These are phyloP conservation scores for Orchesellides sinensis DNA, from an alignment of 2,888 invertebrate species.

Conservation along the genomic window DNA sequence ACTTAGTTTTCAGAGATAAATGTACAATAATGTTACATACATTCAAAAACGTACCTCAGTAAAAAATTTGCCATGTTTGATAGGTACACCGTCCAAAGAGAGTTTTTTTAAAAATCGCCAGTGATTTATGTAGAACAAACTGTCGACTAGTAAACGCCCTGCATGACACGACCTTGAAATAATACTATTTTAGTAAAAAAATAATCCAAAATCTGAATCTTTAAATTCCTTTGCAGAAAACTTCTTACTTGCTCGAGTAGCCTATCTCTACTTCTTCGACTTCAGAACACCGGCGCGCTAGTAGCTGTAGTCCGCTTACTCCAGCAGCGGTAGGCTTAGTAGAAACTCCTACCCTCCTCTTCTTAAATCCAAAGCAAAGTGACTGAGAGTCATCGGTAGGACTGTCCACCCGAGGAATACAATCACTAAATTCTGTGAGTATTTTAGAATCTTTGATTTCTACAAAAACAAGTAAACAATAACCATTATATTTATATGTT, in stretches of 20 bases:
- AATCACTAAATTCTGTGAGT: constrained; percentile 48
- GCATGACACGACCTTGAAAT: constrained; percentile 59
- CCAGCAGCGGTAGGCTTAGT: constrained; percentile 35
- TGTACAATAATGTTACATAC: background rate
- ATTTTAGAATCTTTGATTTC: constrained; percentile 65
- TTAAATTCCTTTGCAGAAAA: too few species aligned
- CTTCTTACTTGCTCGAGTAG: constrained; percentile 58
- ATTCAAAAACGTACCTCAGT: constrained; percentile 36
- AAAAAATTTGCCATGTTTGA: constrained; percentile 70
- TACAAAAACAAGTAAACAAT: constrained; percentile 38
- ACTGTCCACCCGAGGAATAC: constrained; percentile 1
- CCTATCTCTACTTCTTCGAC: constrained; percentile 71
- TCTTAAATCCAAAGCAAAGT: constrained; percentile 39
- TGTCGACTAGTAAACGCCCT: constrained; percentile 58
- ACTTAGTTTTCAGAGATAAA: too few species aligned
- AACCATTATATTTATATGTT: background rate
- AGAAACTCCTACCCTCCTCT: constrained; percentile 45
- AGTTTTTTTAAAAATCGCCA: constrained; percentile 67
- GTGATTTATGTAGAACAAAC: constrained; percentile 52
- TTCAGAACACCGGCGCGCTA: constrained; percentile 55
- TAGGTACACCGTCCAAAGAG: constrained; percentile 67
- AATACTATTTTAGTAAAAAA: background rate
- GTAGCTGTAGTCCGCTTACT: constrained; percentile 63
- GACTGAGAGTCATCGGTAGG: background rate
- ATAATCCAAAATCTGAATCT: background rate